phyloP scores from a whole-genome alignment of 2,888 invertebrate species.

The Zelleria hepariella region DNA sequence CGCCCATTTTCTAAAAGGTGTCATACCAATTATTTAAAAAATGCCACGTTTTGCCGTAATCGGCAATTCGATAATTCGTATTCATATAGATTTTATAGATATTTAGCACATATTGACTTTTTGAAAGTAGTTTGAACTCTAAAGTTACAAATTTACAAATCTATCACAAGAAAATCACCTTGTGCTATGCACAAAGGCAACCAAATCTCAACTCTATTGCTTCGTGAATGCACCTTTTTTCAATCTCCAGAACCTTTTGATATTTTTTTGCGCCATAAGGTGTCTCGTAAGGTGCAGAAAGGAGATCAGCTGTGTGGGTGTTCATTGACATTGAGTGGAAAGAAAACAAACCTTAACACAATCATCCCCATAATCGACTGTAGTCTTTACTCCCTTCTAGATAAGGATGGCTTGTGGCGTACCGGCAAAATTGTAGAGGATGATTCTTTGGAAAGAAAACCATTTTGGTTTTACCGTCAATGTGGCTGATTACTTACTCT shows the following conservation, averaged over 20 bases:
- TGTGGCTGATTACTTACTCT: neutral
- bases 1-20: too few relatives aligned
- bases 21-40: too few relatives aligned
- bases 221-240: neutral
- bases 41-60: too few relatives aligned
- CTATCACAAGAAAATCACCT: neutral
- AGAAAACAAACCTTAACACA: neutral
- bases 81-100: too few relatives aligned
- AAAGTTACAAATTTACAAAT: neutral
- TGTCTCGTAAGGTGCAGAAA: conserved; percentile 42
- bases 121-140: too few relatives aligned
- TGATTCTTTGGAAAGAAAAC: neutral
- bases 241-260: neutral
- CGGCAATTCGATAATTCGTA: too few relatives aligned
- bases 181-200: neutral
- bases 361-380: neutral
- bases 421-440: neutral
- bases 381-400: neutral
- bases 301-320: conserved; percentile 52
- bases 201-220: neutral
- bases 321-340: conserved; percentile 1
- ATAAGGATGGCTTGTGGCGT: neutral
- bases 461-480: neutral
- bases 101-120: too few relatives aligned
- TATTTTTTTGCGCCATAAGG: neutral